Conservation (phyloP, 2,888 invertebrate species). For the Apantesis nais region DNA sequence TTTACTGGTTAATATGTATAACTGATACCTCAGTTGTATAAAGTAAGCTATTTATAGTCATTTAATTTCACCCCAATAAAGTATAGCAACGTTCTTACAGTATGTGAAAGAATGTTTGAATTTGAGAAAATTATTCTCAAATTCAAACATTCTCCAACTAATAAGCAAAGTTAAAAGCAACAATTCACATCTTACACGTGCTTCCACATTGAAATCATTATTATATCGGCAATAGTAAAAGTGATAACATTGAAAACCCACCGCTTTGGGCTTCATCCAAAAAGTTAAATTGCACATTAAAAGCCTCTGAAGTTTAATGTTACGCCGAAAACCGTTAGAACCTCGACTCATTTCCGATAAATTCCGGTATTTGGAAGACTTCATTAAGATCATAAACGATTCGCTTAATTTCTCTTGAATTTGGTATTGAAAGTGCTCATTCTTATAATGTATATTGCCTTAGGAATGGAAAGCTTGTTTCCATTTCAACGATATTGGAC, state of each 20-base stretch:
- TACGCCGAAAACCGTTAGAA: constrained; percentile 52
- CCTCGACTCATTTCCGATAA: constrained; percentile 60
- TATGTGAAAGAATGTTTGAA: no score
- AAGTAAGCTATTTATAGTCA: not conserved
- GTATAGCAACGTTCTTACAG: no score
- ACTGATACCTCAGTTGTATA: not conserved
- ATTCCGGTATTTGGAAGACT: constrained; percentile 61
- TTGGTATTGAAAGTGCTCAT: constrained; percentile 42
- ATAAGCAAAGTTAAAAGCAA: not conserved
- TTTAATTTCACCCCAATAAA: not conserved
- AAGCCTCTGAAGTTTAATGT: constrained; percentile 56
- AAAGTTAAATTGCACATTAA: constrained; percentile 65
- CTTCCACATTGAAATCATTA: constrained; percentile 22
- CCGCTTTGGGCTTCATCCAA: constrained; percentile 42
- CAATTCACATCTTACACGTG: constrained; percentile 15
- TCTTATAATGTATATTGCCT: constrained; percentile 28
- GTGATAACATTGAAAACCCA: constrained; percentile 31
- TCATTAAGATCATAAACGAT: constrained; percentile 66
- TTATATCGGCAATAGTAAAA: constrained; percentile 21
- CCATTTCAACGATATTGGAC: constrained; percentile 1
- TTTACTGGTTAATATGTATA: not conserved
- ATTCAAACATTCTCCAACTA: not conserved
- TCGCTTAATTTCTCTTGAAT: constrained; percentile 63
- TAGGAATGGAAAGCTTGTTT: constrained; percentile 11
- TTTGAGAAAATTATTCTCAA: no score